These are phyloP conservation scores for Panulirus ornatus DNA, from an alignment of 1,140 invertebrate genomes.

Conservation along the genomic window DNA sequence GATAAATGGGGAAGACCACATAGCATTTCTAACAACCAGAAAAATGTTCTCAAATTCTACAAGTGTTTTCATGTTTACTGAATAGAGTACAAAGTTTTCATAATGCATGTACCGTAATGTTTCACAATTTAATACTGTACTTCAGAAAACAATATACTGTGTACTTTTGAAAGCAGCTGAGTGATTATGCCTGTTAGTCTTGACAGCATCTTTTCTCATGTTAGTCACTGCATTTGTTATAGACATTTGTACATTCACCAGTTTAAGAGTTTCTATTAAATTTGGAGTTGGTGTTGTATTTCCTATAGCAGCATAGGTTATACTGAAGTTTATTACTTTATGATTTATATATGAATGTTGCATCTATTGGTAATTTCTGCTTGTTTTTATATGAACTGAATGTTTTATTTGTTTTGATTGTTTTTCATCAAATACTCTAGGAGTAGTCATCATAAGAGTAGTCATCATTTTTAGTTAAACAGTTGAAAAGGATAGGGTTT, in stretches of 20 bases:
- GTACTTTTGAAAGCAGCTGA: not conserved
- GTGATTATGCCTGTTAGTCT: not conserved
- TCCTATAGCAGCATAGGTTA: not conserved
- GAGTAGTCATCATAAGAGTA: not conserved
- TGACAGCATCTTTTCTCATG: not conserved
- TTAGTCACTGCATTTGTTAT: not conserved
- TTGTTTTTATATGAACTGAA: not conserved
- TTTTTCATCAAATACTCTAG: not conserved
- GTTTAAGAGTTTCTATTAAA: not conserved
- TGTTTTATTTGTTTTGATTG: not conserved
- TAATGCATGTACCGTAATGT: not conserved
- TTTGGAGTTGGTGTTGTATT: not conserved
- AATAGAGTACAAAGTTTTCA: not conserved
- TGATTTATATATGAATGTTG: not conserved
- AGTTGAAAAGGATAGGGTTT: not conserved
- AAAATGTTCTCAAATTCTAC: not conserved
- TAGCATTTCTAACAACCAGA: not conserved
- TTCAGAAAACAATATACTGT: not conserved
- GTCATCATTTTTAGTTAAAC: not conserved
- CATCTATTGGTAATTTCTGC: slow-evolving; percentile 3
- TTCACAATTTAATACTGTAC: not conserved
- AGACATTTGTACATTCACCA: not conserved
- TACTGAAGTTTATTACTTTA: not conserved
- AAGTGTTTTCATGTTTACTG: not conserved
- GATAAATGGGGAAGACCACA: not conserved